A percentile compares a stretch with the other conserved stretches of the same genome.
Evolutionary conservation across 2,113 vertebrate species (phyloP).

Genomic region (Corythoichthys intestinalis): DNA sequence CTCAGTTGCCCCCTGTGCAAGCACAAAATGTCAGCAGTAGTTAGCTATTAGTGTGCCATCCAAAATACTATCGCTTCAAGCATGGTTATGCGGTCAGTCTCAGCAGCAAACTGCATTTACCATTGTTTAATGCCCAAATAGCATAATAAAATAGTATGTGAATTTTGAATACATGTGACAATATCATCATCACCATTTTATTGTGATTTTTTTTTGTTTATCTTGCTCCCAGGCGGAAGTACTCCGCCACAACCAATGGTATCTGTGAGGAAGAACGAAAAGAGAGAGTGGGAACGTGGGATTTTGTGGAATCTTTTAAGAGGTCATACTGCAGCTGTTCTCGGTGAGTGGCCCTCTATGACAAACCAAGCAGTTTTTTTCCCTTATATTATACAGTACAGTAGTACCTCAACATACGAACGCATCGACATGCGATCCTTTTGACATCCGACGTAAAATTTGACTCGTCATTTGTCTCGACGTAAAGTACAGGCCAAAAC

Average conservation of each 20-base stretch:
- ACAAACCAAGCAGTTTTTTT: neutral
- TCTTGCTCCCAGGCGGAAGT: constrained; percentile 80
- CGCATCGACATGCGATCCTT: too few relatives aligned
- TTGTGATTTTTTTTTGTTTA: neutral
- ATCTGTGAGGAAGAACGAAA: constrained; percentile 82
- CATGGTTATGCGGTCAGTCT: constrained; percentile 23
- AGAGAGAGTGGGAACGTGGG: constrained; percentile 85
- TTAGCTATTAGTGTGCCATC: constrained; percentile 43
- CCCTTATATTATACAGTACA: neutral
- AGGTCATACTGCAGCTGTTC: constrained; percentile 91
- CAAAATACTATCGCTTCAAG: constrained; percentile 42
- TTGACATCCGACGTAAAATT: too few relatives aligned
- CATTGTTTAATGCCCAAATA: neutral
- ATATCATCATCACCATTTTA: neutral
- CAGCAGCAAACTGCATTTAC: constrained; percentile 22
- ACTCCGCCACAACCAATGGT: constrained; percentile 83
- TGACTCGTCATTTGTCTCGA: too few relatives aligned
- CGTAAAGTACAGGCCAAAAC: too few relatives aligned
- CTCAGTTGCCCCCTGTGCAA: constrained; percentile 47
- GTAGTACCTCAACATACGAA: too few relatives aligned
- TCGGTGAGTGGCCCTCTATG: constrained; percentile 71
- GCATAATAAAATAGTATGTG: neutral
- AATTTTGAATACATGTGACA: neutral
- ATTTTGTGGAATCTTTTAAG: constrained; percentile 90
- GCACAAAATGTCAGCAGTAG: constrained; percentile 41